Percentiles rank a stretch among this genome's conserved stretches.
Evolutionary conservation across 2,113 vertebrate species (phyloP).

Genomic region (Rhea pennata): DNA sequence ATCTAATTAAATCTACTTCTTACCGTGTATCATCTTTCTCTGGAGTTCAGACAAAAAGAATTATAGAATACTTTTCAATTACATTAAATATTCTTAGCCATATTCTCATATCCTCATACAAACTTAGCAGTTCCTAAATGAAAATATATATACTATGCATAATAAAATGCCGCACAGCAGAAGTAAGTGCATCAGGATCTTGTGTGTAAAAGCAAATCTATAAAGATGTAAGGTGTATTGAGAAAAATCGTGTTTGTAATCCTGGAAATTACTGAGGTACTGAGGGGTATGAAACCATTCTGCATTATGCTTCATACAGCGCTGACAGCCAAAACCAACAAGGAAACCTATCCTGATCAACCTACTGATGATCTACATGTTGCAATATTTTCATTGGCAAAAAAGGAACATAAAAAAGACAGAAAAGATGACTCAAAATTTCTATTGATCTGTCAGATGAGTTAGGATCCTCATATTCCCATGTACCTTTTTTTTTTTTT

Average conservation of each 20-base stretch:
- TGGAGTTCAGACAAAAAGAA: neutral
- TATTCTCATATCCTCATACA: neutral
- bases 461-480: neutral
- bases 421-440: neutral
- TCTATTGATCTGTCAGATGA: slow-evolving; percentile 8
- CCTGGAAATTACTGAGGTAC: neutral
- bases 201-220: neutral
- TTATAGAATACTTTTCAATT: neutral
- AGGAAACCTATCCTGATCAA: neutral
- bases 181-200: neutral
- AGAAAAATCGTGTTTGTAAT: neutral
- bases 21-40: neutral
- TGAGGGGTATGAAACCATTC: neutral
- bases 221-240: neutral
- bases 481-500: neutral
- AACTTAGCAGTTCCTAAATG: neutral
- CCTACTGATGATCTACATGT: neutral
- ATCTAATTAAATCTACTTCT: slow-evolving; percentile 46
- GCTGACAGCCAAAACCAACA: neutral
- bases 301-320: neutral
- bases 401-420: neutral
- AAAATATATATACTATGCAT: neutral
- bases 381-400: neutral
- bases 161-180: neutral
- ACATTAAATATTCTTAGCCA: neutral